Evolutionary conservation across 2,113 vertebrate species (phyloP).

Genomic region (Anoura caudifer): DNA sequence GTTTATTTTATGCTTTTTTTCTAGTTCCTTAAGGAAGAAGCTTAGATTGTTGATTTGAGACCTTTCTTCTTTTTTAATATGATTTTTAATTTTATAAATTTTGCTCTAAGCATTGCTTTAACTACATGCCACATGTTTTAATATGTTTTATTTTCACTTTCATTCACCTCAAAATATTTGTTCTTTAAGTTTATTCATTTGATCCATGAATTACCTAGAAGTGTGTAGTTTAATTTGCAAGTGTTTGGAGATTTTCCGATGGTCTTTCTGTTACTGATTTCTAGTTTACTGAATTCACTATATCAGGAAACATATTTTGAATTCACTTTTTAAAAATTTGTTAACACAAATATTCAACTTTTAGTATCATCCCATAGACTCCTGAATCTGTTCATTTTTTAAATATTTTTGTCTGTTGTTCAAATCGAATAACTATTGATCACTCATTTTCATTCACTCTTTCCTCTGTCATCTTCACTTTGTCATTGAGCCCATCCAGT

Average conservation of each 20-base stretch:
- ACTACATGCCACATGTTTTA: background rate
- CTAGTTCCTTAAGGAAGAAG: conserved; percentile 1
- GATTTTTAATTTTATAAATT: background rate
- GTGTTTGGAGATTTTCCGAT: background rate
- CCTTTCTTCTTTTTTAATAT: background rate
- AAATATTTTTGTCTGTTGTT: background rate
- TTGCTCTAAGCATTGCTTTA: background rate
- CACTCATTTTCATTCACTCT: background rate
- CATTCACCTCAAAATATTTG: background rate
- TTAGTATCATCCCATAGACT: background rate
- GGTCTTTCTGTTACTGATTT: background rate
- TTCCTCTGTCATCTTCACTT: background rate
- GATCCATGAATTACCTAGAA: background rate
- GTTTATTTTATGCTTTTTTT: background rate
- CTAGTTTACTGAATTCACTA: conserved; percentile 1
- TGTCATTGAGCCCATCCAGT: background rate
- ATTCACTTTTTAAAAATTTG: background rate
- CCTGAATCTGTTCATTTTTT: background rate
- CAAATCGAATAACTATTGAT: background rate
- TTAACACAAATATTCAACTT: background rate
- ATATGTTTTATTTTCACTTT: background rate
- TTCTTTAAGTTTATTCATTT: background rate
- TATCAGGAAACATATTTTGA: background rate
- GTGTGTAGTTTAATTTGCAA: background rate
- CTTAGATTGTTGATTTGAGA: background rate